Evolutionary conservation across 1,140 invertebrate species (phyloP), one percentile per base, ranked within the genome.

Genomic region (Idris sp.): DNA sequence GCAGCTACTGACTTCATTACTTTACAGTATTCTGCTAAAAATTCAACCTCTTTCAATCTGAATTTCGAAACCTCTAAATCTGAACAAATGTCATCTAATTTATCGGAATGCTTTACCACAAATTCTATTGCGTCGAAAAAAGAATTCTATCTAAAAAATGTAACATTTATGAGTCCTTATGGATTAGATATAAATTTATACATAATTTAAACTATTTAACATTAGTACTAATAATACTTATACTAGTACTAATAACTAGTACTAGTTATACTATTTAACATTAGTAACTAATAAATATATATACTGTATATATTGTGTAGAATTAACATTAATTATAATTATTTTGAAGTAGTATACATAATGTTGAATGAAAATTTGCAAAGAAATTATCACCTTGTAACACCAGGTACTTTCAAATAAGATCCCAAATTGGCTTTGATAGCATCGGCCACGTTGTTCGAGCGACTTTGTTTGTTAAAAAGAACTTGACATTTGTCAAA

Each of bases 391-490:
- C n/a, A n/a, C 41, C 41, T 26, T 5, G 41, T 44, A 6, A 6
- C 41, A 44, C 14, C 28, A 5, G 41, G 41, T 7, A n/a, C 9
- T 44, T 44, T 28, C 2, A 44, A 18, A 44, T 44, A 44, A 5
- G 22, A 44, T 14, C 41, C 41, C 4, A 28, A 28, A 18, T 6
- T 8, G 4, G 9, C 6, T 44, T 44, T 44, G 4, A 44, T 44
- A 14, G 7, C 14, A 5, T 44, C 41, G 3, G 41, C 41, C 0
- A 25, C 19, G 6, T 8, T 13, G 3, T 2, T 41, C n/a, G 38
- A 44, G 4, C 25, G 41, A 28, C 28, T 44, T 44, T 44, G 19
- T 28, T 44, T 44, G 10, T 41, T 41, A 9, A 19, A 41, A 2
- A 41, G 10, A 4, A 8, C 6, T 10, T 22, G 38, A 41, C 38